Evolutionary conservation across 2,797 vertebrate species (phyloP).

Genomic region (Eupleurogrammus muticus): DNA sequence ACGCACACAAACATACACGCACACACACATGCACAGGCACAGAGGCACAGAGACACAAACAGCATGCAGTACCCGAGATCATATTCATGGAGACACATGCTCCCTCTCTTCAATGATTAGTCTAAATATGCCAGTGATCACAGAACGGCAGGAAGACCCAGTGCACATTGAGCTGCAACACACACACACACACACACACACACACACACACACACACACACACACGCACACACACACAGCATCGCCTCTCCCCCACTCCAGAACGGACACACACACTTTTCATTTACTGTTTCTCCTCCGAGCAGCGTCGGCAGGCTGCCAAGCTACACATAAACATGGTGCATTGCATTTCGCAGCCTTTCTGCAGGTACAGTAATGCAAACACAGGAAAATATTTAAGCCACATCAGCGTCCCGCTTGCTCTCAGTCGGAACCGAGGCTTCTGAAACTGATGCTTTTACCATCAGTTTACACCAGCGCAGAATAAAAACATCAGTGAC

Average conservation of each 20-base stretch:
- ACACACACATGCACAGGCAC: slow-evolving; percentile 16
- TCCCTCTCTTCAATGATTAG: slow-evolving; percentile 74
- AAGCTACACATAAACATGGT: slow-evolving; percentile 71
- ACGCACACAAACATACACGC: slow-evolving; percentile 13
- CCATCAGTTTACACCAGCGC: slow-evolving; percentile 22
- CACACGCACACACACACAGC: slow-evolving; percentile 30
- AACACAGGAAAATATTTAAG: slow-evolving; percentile 65
- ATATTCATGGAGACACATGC: slow-evolving; percentile 71
- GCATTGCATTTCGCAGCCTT: slow-evolving; percentile 70
- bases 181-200: slow-evolving; percentile 31
- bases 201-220: slow-evolving; percentile 32
- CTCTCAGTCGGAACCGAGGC: slow-evolving; percentile 27
- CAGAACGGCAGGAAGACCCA: slow-evolving; percentile 65
- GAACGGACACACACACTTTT: slow-evolving; percentile 58
- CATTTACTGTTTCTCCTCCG: slow-evolving; percentile 48
- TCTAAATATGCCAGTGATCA: slow-evolving; percentile 76
- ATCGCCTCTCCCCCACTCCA: slow-evolving; percentile 25
- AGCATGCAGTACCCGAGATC: slow-evolving; percentile 64
- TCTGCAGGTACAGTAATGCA: slow-evolving; percentile 74
- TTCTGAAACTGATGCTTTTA: slow-evolving; percentile 30
- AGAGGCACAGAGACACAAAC: slow-evolving; percentile 31
- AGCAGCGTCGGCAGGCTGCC: slow-evolving; percentile 71
- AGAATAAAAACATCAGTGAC: slow-evolving; percentile 12
- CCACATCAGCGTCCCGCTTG: slow-evolving; percentile 53
- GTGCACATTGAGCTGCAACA: slow-evolving; percentile 31